These are phyloP conservation scores for Anguilla rostrata DNA, from an alignment of 2,113 vertebrate species.

Conservation along the genomic window DNA sequence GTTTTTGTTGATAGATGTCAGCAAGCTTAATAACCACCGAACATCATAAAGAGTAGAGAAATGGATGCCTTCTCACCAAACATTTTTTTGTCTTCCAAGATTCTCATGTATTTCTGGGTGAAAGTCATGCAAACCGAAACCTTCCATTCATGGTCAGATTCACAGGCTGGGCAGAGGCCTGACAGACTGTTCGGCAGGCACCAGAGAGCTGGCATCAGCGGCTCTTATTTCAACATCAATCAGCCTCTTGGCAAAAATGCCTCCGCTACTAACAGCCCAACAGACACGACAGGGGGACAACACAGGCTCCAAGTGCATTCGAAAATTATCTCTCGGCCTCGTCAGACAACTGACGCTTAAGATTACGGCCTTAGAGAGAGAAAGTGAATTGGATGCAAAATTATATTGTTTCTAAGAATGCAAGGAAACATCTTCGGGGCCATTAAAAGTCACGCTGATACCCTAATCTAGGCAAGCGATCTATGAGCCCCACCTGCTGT, in stretches of 20 bases:
- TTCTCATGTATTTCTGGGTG: not conserved
- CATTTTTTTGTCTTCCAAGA: not conserved
- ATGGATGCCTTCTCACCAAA: not conserved
- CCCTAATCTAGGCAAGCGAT: too few relatives aligned
- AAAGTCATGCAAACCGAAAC: not conserved
- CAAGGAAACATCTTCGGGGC: too few relatives aligned
- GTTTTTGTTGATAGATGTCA: too few relatives aligned
- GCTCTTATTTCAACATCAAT: constrained; percentile 4
- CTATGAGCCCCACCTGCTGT: too few relatives aligned
- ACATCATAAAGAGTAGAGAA: not conserved
- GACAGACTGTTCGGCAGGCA: constrained; percentile 1
- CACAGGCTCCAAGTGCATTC: not conserved
- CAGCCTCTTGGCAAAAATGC: constrained; percentile 1
- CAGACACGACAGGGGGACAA: constrained; percentile 1
- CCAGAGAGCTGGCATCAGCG: not conserved
- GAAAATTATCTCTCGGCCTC: not conserved
- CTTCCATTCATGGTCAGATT: not conserved
- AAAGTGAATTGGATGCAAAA: too few relatives aligned
- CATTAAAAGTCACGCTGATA: too few relatives aligned
- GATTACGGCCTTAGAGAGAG: too few relatives aligned
- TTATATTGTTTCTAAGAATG: too few relatives aligned
- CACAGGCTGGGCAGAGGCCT: not conserved
- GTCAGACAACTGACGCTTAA: too few relatives aligned
- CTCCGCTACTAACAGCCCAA: constrained; percentile 13
- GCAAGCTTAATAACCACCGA: too few relatives aligned